Percentiles rank a stretch among this genome's conserved stretches.
Evolutionary conservation across 2,113 vertebrate species (phyloP).

Genomic region (Siphamia tubifer): DNA sequence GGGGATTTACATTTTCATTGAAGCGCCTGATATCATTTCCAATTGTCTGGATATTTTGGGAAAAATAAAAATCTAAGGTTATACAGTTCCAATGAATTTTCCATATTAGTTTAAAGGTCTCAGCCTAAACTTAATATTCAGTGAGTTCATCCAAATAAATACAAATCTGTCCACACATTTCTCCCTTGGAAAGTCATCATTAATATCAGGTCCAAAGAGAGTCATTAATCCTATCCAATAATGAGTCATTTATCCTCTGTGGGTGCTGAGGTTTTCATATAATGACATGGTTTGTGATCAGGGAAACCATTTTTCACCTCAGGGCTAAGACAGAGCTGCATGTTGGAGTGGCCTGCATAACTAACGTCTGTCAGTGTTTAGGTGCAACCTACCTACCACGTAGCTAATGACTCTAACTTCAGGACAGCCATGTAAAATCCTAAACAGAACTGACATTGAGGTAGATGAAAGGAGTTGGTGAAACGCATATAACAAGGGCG

Average conservation of each 20-base stretch:
- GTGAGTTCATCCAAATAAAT: slow-evolving; percentile 20
- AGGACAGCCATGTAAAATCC: slow-evolving; percentile 49
- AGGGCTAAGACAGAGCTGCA: not conserved
- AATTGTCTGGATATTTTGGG: slow-evolving; percentile 1
- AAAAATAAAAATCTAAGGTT: not conserved
- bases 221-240: slow-evolving; percentile 45
- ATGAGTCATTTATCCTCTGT: slow-evolving; percentile 53
- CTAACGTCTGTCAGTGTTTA: slow-evolving; percentile 44
- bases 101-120: slow-evolving; percentile 21
- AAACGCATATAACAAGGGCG: slow-evolving; percentile 44
- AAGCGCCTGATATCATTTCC: slow-evolving; percentile 21
- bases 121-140: slow-evolving; percentile 20
- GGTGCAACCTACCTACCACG: slow-evolving; percentile 40
- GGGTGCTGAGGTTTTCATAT: slow-evolving; percentile 38
- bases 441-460: slow-evolving; percentile 36
- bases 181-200: slow-evolving; percentile 19
- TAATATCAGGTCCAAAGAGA: slow-evolving; percentile 17
- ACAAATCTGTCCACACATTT: slow-evolving; percentile 38
- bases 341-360: slow-evolving; percentile 24
- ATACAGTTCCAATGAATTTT: slow-evolving; percentile 1
- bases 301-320: slow-evolving; percentile 44
- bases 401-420: slow-evolving; percentile 30
- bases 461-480: slow-evolving; percentile 25
- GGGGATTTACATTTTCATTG: not conserved
- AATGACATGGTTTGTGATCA: slow-evolving; percentile 54